Base-by-base conservation (phyloP, 1,140 invertebrate species). In the Steinernema khuongi region DNA sequence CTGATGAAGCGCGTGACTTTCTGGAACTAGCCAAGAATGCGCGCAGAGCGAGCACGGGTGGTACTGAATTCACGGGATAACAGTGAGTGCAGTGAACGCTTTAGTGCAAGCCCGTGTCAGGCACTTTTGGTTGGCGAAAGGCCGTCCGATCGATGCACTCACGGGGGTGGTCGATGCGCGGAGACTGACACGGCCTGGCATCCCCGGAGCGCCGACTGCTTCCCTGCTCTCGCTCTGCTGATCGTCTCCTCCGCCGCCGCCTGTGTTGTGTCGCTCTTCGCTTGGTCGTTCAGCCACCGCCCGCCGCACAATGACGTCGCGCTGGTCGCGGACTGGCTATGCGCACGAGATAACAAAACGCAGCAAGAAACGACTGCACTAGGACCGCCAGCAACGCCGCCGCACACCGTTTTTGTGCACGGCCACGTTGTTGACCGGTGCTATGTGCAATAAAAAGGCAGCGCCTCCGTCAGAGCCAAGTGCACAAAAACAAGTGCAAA, bases 61-160 rank as follows among this genome's bases (percentile, higher is more conserved):
- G 50, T 60, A 60, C 50, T 60, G 50, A 60, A 60, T 60, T 60
- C 50, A 60, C 50, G 50, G 50, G 50, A 60, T 60, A 60, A 60
- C 50, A 60, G 50, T 60, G 50, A 60, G 50, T 60, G 50, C 50
- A 60, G 50, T 60, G 50, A 60, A 60, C 50, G 50, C 50, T 60
- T 60, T 60, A 60, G 50, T 60, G 50, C 50, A 60, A 60, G 50
- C 50, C 50, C 50, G 50, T 60, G 50, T 60, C 50, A 60, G 50
- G 50, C 50, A 60, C 50, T 60, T 60, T 60, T 60, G 50, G 50
- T 60, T 60, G 50, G 50, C 50, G 50, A 60, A 60, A 60, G 50
- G 50, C 50, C 50, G 50, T 60, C 11, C 50, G 50, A 60, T 60
- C 50, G 50, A 60, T 60, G 50, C 50, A 60, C 50, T 60, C 50